Base-by-base conservation (phyloP, 2,797 vertebrate genomes). In the Halcyon smyrnensis region DNA sequence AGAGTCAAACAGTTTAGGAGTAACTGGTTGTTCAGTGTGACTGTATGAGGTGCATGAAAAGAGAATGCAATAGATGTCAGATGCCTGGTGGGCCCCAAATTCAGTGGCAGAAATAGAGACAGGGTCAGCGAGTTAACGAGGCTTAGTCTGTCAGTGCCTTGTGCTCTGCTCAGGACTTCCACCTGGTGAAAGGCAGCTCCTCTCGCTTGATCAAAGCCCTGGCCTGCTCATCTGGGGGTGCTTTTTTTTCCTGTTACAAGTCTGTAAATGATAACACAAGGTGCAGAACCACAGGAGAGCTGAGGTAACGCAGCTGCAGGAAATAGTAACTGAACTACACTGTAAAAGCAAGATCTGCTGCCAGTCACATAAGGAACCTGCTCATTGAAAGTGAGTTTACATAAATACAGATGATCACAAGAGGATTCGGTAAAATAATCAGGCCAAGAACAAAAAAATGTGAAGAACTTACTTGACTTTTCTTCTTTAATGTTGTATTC, bases 401-500 rank as follows among this genome's bases (percentile, higher is more conserved):
- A 50, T 48, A 69, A 82, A 87, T 48, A 70, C 23, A n/a, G 34
- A 46, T 57, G 68, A 71, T 69, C 60, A 78, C 63, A 70, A 91
- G 74, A 89, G 43, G 24, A 70, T 21, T 27, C 37, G 43, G 45
- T 48, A 70, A 32, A 86, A 88, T 45, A 84, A 34, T 36, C 20
- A 12, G 73, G 85, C n/a, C 10, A 65, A 74, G 76, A 46, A 11
- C 3, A 14, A 84, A 87, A 75, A 75, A 91, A 50, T 4, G 7
- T 54, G 20, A 70, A 89, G 70, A 64, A 98, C 99, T 87, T 97
- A 99, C 99, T 98, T n/a, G 98, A 97, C 68, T 98, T 98, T 96
- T 99, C 98, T 91, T 99, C 99, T 96, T 98, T 99, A 79, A 99
- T 97, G 87, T 96, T 97, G 87, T 98, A 98, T 46, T 98, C 98